Base-by-base conservation (phyloP, 2,888 invertebrate species). In the Tachina grossa region DNA sequence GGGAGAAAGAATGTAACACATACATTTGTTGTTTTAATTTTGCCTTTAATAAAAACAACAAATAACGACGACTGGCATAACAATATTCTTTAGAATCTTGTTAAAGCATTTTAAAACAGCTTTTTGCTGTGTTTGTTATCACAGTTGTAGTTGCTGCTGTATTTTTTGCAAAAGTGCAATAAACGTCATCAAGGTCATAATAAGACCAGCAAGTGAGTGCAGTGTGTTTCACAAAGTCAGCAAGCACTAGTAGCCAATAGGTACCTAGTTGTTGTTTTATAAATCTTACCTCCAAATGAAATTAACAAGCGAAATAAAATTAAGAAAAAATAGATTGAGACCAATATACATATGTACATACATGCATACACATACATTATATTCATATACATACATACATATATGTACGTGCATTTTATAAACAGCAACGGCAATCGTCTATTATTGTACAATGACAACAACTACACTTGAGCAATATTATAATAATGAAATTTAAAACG, bases 121-220 rank as follows among this genome's bases (percentile, higher is more conserved):
- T 72, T 57, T 74, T 74, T 43, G 57, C 57, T 71, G 41, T 53
- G 3, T 22, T 47, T 57, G 16, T 19, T 55, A 41, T 63, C 63
- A 49, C 41, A 9, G 39, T 57, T 75, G 53, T 49, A 57, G 69
- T 11, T 71, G 76, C 79, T 88, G 88, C 89, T 90, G 89, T 90
- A 89, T 89, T 88, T 61, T 90, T 89, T 86, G 82, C 83, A 88
- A 90, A 90, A 91, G 90, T 90, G 91, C 91, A 90, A 91, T 91
- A 91, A 91, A 91, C 91, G 91, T 91, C 91, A 91, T 90, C 91
- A 91, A 91, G 91, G 91, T 90, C 90, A 90, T 86, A 84, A 63
- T 69, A 47, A 51, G 55, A 65, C 57, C 63, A 41, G 43, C 86
- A 86, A 77, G 47, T 45, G 47, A 72, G 55, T 87, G 78, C 79